Percentiles rank a stretch among this genome's conserved stretches.
phyloP scores from a whole-genome alignment of 2,797 vertebrate genomes.

The Melanotaenia parkinsoni region DNA sequence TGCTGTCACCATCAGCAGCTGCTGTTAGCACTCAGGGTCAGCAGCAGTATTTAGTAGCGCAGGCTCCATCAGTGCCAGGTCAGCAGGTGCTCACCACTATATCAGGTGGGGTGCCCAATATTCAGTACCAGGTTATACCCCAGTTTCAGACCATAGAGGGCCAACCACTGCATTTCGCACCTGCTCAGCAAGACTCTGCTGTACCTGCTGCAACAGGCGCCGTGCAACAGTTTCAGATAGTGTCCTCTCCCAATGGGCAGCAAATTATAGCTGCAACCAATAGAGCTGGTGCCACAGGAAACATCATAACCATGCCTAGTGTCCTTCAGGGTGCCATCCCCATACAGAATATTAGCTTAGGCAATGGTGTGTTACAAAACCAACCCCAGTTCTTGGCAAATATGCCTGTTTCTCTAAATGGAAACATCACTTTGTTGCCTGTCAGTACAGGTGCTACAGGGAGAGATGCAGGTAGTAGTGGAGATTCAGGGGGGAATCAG shows the following conservation, averaged over 20 bases:
- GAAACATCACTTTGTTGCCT: constrained; percentile 95
- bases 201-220: constrained; percentile 45
- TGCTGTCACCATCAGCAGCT: constrained; percentile 55
- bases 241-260: constrained; percentile 87
- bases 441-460: constrained; percentile 78
- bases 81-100: constrained; percentile 93
- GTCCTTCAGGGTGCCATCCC: constrained; percentile 94
- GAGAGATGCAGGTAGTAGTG: constrained; percentile 62
- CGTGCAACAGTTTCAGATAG: constrained; percentile 85
- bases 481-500: constrained; percentile 68
- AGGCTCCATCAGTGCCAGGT: constrained; percentile 88
- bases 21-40: constrained; percentile 79
- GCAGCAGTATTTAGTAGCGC: constrained; percentile 90
- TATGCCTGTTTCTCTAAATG: constrained; percentile 93
- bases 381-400: constrained; percentile 95
- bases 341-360: constrained; percentile 90
- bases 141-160: constrained; percentile 97
- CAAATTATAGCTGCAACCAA: constrained; percentile 85
- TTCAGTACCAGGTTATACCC: constrained; percentile 98
- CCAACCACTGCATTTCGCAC: constrained; percentile 91
- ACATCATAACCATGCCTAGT: constrained; percentile 85
- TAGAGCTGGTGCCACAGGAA: constrained; percentile 79
- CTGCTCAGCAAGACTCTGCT: constrained; percentile 81
- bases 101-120: constrained; percentile 91
- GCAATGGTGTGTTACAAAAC: constrained; percentile 89